Evolutionary conservation across 2,888 invertebrate genomes (phyloP).

Genomic region (Lycophotia porphyrea): DNA sequence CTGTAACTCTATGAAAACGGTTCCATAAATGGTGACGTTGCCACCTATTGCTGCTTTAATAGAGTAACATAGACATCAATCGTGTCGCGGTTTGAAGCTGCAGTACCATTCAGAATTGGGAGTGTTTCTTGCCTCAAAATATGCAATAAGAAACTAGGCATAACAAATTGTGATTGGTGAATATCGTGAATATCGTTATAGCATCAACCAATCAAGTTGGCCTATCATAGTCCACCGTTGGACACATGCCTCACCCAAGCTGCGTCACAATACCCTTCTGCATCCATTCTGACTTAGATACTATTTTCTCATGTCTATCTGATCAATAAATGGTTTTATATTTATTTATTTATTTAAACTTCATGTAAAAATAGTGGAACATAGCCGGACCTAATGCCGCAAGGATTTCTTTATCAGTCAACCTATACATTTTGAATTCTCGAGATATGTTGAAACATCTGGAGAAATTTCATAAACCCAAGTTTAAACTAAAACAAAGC

Average conservation of each 20-base stretch:
- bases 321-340: neutral
- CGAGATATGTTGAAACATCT: neutral
- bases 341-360: no score
- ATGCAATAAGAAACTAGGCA: neutral
- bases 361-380: no score
- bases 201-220: neutral
- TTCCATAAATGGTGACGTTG: neutral
- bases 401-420: no score
- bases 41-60: neutral
- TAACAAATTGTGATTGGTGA: neutral
- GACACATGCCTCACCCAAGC: neutral
- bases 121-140: neutral
- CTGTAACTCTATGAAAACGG: neutral
- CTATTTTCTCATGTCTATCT: neutral
- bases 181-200: no score
- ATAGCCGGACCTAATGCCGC: no score
- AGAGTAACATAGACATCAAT: neutral
- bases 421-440: no score
- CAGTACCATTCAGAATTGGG: neutral
- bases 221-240: neutral
- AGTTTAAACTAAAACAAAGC: neutral
- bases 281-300: neutral
- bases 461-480: neutral
- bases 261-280: neutral
- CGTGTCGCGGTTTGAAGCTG: neutral